Base-by-base conservation (phyloP, 2,888 invertebrate genomes). In the Nematopogon swammerdamellus region DNA sequence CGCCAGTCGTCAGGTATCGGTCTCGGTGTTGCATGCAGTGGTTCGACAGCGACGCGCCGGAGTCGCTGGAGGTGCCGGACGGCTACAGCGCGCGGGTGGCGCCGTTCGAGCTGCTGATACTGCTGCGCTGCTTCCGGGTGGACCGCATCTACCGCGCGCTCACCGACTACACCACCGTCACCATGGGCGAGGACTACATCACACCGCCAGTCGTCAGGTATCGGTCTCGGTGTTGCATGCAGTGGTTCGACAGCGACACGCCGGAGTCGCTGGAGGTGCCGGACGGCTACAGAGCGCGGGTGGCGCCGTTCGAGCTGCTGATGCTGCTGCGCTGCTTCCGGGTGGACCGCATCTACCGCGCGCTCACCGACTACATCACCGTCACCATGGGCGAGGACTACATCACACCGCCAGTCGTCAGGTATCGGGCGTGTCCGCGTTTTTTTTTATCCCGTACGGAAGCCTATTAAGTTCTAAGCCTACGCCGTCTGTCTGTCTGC, bases 301-400 rank as follows among this genome's bases (percentile, higher is more conserved):
- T 92, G 56, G 69, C 74, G 18, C 81, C 86, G 1, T 91, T 86
- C 77, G 82, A 93, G 66, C 70, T 85, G 50, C 75, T 96, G 49
- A 89, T 95, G 90, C 64, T 96, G 51, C 72, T 96, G 48, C 83
- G 95, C 17, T 96, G 95, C 65, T 94, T 96, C 80, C 85, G 95
- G 19, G 85, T 93, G 17, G 96, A 96, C 73, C 83, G 95, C 53
- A 88, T 95, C 49, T 93, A 90, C 72, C 82, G 91, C 56, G 89
- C 91, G n/a, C 85, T 95, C 55, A 88, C 88, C 25, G 85, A 90
- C 64, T 96, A 89, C 67, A 91, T 95, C 58, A 86, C 85, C 3
- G 81, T 83, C 57, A 85, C 85, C 6, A 92, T 95, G 91, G 93
- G 93, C 44, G 91, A 92, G 70, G 87, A 89, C 65, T 96, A 87